phyloP scores from a whole-genome alignment of 2,797 vertebrate species.

The Parauchenoglanis punctatus region DNA sequence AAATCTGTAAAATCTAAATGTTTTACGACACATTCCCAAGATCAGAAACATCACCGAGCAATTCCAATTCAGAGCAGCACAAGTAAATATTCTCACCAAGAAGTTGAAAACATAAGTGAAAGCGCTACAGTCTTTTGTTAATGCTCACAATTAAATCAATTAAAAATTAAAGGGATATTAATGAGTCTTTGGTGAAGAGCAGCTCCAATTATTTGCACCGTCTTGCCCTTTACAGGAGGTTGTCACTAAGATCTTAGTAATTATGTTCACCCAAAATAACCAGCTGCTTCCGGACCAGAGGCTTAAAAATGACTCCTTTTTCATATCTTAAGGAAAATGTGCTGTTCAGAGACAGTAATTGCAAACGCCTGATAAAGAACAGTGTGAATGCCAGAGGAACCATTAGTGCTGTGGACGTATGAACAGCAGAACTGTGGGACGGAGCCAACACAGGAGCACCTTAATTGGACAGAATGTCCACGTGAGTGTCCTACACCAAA shows the following conservation, averaged over 20 bases:
- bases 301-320: conserved; percentile 2
- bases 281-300: conserved; percentile 4
- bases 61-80: neutral
- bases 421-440: conserved; percentile 45
- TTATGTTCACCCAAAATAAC: conserved; percentile 7
- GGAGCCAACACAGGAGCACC: neutral
- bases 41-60: neutral
- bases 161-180: neutral
- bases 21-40: neutral
- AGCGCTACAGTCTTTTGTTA: neutral
- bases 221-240: neutral
- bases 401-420: conserved; percentile 19
- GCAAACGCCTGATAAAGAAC: conserved; percentile 6
- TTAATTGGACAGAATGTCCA: neutral
- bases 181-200: conserved; percentile 11
- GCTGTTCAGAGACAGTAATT: neutral
- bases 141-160: neutral
- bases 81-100: neutral
- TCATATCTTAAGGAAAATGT: neutral
- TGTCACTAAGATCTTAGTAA: neutral
- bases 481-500: neutral
- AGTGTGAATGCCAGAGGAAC: conserved; percentile 32
- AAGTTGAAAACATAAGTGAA: neutral
- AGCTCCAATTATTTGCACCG: neutral
- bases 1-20: neutral